Evolutionary conservation across 2,797 vertebrate genomes (phyloP), one percentile per base, ranked within the genome.

Genomic region (Poecilia velifera): DNA sequence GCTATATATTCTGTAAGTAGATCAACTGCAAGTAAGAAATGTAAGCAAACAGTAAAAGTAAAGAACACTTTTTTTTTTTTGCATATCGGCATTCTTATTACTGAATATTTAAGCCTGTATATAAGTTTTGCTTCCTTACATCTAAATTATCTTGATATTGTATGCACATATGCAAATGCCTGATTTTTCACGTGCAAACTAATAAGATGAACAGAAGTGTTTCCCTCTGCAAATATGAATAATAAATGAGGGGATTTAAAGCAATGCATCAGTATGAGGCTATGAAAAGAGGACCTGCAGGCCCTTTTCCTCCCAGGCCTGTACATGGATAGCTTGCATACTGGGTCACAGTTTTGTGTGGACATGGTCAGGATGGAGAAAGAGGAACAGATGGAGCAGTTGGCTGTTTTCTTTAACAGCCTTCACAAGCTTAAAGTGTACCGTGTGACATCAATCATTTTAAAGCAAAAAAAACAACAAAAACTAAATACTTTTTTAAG

Each of bases 321-420:
- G 12, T 70, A 41, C 22, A 70, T n/a, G 66, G 66, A 43, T 70
- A n/a, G 10, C 39, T 70, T 43, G 39, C 12, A 70, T 43, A 43
- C 66, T 70, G 39, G 39, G 66, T 70, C 66, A 43, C 22, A 70
- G 39, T 70, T 70, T 70, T 70, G 66, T n/a, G 22, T 70, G 39
- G 62, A 70, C 66, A 70, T 70, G 66, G 66, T 70, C 66, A 70
- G 66, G 12, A 43, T 39, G 66, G 39, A 43, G 39, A 43, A 70
- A 70, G 4, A 70, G 66, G 22, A 70, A 70, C 39, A 70, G 66
- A 70, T 70, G 66, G 66, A 70, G 39, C 66, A 70, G 39, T 70
- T 70, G 39, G 39, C 66, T 70, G 39, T 70, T 70, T 70, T 70
- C 39, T 70, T 43, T 25, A 64, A 70, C 66, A 70, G 22, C 66